Conservation (phyloP, 2,888 invertebrate species). For the Chromoteleia sp. region DNA sequence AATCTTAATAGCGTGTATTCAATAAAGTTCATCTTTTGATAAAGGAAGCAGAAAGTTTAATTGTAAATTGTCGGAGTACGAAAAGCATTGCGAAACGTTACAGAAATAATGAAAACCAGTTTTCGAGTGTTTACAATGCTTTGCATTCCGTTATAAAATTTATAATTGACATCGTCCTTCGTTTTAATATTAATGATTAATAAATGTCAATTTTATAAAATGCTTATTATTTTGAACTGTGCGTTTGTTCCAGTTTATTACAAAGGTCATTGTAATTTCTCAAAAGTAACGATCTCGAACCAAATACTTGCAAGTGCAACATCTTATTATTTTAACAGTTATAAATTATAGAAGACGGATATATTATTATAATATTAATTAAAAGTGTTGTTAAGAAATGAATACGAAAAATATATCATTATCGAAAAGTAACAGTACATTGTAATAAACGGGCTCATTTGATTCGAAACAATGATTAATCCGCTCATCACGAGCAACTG, state of each 20-base stretch:
- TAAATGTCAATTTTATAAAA: slow-evolving; percentile 4
- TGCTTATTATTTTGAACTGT: slow-evolving; percentile 5
- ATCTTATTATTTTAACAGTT: too few species aligned
- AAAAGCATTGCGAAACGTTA: not conserved
- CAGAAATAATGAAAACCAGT: slow-evolving; percentile 12
- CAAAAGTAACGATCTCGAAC: too few species aligned
- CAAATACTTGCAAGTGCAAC: too few species aligned
- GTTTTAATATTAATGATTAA: not conserved
- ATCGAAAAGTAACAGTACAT: not conserved
- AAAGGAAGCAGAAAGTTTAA: not conserved
- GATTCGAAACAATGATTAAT: slow-evolving; percentile 34
- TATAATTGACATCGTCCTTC: not conserved
- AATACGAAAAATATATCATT: too few species aligned
- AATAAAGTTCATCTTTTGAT: slow-evolving; percentile 1
- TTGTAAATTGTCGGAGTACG: not conserved
- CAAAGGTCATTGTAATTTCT: too few species aligned
- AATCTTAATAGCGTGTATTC: too few species aligned
- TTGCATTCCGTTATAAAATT: not conserved
- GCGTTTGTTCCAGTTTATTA: too few species aligned
- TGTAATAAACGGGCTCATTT: not conserved
- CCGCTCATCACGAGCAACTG: slow-evolving; percentile 25
- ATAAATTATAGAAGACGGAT: too few species aligned
- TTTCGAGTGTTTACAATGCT: slow-evolving; percentile 2
- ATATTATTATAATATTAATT: too few species aligned
- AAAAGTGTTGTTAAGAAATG: too few species aligned